Evolutionary conservation across 2,888 invertebrate species (phyloP), one percentile per base, ranked within the genome.

Genomic region (Anthrax anthrax): DNA sequence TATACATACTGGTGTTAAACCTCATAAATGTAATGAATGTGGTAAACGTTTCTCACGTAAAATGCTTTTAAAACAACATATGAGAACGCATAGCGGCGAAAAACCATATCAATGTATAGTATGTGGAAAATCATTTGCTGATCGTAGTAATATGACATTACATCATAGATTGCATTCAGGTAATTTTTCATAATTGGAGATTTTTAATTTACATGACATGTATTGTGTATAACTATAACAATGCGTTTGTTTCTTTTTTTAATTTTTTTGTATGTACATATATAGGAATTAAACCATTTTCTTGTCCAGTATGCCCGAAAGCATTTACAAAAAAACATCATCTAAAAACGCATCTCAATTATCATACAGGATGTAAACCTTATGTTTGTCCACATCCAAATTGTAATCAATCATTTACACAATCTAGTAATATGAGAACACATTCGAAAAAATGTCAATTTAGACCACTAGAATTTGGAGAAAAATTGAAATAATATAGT

Each of bases 311-410:
- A 29, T 69, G 69, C 46, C 69, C 68, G 34, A 87, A 87, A 59
- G 82, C 85, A 9, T 88, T 88, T 64, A 86, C 86, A 37, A 87
- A 87, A 69, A 86, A 87, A 55, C 86, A 86, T 58, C 87, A 88
- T 57, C 70, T 88, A 39, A 84, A 86, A 65, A 85, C 86, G 0
- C 87, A 88, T 62, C 73, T 87, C 58, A 86, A 87, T 64, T 86
- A 84, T 60, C 87, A 88, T 63, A 84, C 85, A 0, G 87, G 87
- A 1, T 77, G 81, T 44, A 85, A 87, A 58, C 87, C 87, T 0
- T 87, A 87, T 60, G 71, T 74, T n/a, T 82, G 81, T 58, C 73
- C 76, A 18, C 72, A 73, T 63, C 71, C 60, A 48, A 75, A 74
- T 54, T 88, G 87, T 61, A 78, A 78, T 14, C 73, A 86, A 37